Conservation (phyloP, 2,888 invertebrate species). For the Agrochola litura region DNA sequence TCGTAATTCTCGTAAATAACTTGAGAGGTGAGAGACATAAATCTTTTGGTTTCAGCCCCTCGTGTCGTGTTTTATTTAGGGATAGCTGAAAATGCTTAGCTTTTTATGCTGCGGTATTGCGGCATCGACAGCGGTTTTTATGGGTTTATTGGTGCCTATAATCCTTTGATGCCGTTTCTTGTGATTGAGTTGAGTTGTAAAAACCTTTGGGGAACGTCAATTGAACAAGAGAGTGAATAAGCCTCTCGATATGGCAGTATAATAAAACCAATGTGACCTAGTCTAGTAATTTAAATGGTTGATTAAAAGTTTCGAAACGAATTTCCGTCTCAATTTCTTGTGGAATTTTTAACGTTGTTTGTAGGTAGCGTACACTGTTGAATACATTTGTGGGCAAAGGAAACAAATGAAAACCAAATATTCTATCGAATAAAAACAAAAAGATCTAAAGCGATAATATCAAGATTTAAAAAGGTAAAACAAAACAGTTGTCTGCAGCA, state of each 20-base stretch:
- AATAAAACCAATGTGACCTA: constrained; percentile 51
- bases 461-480: constrained; percentile 60
- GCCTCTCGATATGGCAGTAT: constrained; percentile 34
- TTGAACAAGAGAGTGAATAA: constrained; percentile 57
- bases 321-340: constrained; percentile 24
- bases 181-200: constrained; percentile 65
- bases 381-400: constrained; percentile 3
- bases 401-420: constrained; percentile 25
- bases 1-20: constrained; percentile 72
- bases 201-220: constrained; percentile 61
- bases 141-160: constrained; percentile 67
- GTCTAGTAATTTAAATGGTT: constrained; percentile 47
- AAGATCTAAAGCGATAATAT: constrained; percentile 46
- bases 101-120: constrained; percentile 68
- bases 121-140: constrained; percentile 63
- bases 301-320: constrained; percentile 49
- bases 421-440: constrained; percentile 49
- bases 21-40: constrained; percentile 75
- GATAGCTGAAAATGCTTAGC: constrained; percentile 73
- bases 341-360: constrained; percentile 5
- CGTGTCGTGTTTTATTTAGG: constrained; percentile 69
- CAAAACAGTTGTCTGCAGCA: constrained; percentile 72
- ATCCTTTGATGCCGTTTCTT: constrained; percentile 66
- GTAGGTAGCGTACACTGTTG: background rate
- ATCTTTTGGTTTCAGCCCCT: constrained; percentile 73